Conservation (phyloP, 1,140 invertebrate genomes). For the Luehdorfia chinensis region DNA sequence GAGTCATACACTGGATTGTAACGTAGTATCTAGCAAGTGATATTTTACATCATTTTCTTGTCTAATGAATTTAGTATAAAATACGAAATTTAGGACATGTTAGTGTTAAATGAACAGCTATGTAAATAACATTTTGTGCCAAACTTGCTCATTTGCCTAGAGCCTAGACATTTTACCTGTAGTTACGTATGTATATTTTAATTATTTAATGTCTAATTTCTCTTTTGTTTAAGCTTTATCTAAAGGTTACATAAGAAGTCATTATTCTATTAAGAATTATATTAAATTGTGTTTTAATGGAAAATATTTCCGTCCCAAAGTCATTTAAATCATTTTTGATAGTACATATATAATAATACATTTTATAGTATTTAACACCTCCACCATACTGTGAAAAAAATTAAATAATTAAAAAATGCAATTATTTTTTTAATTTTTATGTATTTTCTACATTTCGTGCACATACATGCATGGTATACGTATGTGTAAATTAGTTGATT, state of each 20-base stretch:
- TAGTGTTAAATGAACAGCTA: conserved; percentile 1
- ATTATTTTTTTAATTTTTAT: conserved; percentile 7
- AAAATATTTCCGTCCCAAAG: conserved; percentile 68
- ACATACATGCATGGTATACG: conserved; percentile 9
- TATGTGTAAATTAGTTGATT: neutral
- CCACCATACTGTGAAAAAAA: conserved; percentile 11
- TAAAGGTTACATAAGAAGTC: neutral
- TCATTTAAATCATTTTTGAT: conserved; percentile 63
- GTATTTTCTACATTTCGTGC: conserved; percentile 2
- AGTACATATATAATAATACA: conserved; percentile 31
- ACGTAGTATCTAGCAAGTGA: conserved; percentile 3
- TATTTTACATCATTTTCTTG: conserved; percentile 3
- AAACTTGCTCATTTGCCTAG: conserved; percentile 7
- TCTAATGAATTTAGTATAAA: conserved; percentile 3
- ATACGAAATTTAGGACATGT: conserved; percentile 5
- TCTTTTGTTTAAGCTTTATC: no score
- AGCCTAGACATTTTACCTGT: no score
- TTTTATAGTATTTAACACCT: conserved; percentile 24
- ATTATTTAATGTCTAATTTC: no score
- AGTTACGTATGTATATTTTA: neutral
- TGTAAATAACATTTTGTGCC: conserved; percentile 13
- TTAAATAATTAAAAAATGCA: conserved; percentile 14
- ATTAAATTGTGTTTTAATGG: conserved; percentile 26
- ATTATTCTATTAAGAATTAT: neutral
- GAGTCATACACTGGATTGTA: conserved; percentile 19